Evolutionary conservation across 2,888 invertebrate genomes (phyloP), one percentile per base, ranked within the genome.

Genomic region (Hyles lineata): DNA sequence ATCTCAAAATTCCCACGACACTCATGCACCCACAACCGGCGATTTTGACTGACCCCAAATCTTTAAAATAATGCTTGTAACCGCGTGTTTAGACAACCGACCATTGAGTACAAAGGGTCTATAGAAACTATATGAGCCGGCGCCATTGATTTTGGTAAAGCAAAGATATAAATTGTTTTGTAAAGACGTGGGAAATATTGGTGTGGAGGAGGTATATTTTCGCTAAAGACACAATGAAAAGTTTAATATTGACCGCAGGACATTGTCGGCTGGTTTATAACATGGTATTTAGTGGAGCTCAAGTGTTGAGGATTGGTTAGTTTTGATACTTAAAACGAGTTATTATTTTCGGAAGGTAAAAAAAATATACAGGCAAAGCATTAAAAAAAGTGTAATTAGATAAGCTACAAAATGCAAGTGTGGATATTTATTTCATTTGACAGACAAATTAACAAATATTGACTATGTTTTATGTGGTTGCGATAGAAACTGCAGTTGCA

Each of bases 221-320:
- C 81, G 76, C 76, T 75, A 74, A 75, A 29, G 59, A 55, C 71
- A 74, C 60, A 70, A 60, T 63, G 52, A 61, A 72, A 75, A 78
- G 78, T 80, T 72, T 73, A n/a, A 73, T 86, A 89, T 91, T 91
- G 90, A 92, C 91, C 91, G 84, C 87, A 79, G 83, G 82, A 83
- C 86, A 86, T 87, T 89, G 90, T 87, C 85, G 89, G 90, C 85
- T 87, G 88, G 85, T 90, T 87, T 89, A 93, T 92, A 90, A 90
- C 82, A 83, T 79, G 85, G 88, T 91, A 91, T 92, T 93, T 93
- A 93, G 91, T 82, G 78, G 74, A 79, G 73, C 75, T 76, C 80
- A 73, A 73, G 71, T 76, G 70, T 60, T 74, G 70, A 74, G 60
- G 75, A 73, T 3, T 21, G 2, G 75, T 29, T 0, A 43, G 72